Evolutionary conservation across 2,113 vertebrate species (phyloP).

Genomic region (human (Homo sapiens)): GRCh38 chr1:7589501-7590000

Average conservation of each 20-base stretch:
- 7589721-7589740: background rate
- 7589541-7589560: background rate
- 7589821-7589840: background rate
- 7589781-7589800: conserved; percentile 6
- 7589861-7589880: background rate
- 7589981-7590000: background rate
- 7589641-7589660: background rate
- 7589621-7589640: no score
- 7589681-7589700: no score
- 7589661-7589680: background rate
- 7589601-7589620: background rate
- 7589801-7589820: conserved; percentile 40
- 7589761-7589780: background rate
- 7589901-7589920: background rate
- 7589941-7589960: rapidly evolving
- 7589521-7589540: rapidly evolving
- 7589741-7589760: background rate
- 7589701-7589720: background rate
- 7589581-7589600: background rate
- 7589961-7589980: rapidly evolving
- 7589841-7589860: background rate
- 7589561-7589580: background rate
- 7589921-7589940: background rate
- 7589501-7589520: background rate
- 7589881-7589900: background rate